These are phyloP conservation scores for Sebastes vulpes DNA, from an alignment of 2,797 vertebrate genomes.

Conservation along the genomic window DNA sequence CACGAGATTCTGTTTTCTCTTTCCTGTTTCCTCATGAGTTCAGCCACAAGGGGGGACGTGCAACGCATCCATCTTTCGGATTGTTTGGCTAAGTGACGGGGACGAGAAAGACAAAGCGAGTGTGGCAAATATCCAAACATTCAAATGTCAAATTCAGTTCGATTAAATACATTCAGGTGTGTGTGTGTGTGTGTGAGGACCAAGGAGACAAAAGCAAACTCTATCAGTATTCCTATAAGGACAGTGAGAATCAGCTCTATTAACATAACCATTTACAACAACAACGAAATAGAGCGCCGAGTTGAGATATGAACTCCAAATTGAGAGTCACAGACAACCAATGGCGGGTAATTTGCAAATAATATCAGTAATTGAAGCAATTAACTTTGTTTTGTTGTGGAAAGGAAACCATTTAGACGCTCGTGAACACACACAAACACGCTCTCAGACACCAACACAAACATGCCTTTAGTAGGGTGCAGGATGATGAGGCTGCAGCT, in stretches of 20 bases:
- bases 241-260: constrained; percentile 37
- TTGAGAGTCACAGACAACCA: constrained; percentile 65
- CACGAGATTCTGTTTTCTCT: neutral
- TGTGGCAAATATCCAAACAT: constrained; percentile 21
- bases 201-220: constrained; percentile 17
- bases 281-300: constrained; percentile 27
- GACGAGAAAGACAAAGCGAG: constrained; percentile 5
- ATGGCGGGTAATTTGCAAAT: constrained; percentile 75
- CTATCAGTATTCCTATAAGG: constrained; percentile 14
- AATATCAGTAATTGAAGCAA: constrained; percentile 79
- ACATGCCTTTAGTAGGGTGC: neutral
- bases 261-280: constrained; percentile 40
- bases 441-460: neutral
- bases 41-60: neutral
- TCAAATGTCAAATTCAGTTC: constrained; percentile 33
- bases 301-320: constrained; percentile 59
- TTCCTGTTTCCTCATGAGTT: neutral
- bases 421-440: constrained; percentile 11
- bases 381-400: constrained; percentile 80
- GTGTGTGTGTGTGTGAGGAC: neutral
- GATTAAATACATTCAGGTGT: constrained; percentile 14
- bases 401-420: constrained; percentile 68
- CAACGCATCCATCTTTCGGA: constrained; percentile 33
- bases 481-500: neutral
- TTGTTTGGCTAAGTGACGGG: constrained; percentile 31